Base-by-base conservation (phyloP, 2,888 invertebrate genomes). In the Iselma pallidipennis region DNA sequence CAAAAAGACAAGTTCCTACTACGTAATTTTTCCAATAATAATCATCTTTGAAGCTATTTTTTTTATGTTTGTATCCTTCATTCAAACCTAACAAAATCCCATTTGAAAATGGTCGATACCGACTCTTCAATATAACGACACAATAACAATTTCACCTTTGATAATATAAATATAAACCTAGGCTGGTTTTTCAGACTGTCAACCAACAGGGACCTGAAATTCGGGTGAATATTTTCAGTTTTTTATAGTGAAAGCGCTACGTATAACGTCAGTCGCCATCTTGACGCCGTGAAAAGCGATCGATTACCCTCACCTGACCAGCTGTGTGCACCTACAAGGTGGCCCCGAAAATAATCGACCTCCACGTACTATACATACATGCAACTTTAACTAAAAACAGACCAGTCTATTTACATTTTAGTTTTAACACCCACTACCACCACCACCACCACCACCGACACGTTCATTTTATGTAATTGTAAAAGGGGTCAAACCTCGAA, bases 211-310 rank as follows among this genome's bases (percentile, higher is more conserved):
- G n/a, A n/a, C n/a, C n/a, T n/a, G n/a, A n/a, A n/a, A n/a, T 29
- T 21, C 4, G 19, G 3, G 2, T 12, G 10, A 10, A 12, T 45
- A 45, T 23, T 42, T 45, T 45, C n/a, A 45, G n/a, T n/a, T n/a
- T n/a, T n/a, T n/a, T n/a, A n/a, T n/a, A n/a, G n/a, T n/a, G n/a
- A n/a, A n/a, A n/a, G 21, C 23, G 5, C 12, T 21, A 45, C 45
- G 19, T n/a, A 45, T 23, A 45, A 51, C 50, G 21, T 37, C 55
- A 63, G 63, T 63, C 72, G 73, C 71, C 72, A 71, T 72, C 68
- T 70, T 70, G 72, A 70, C 72, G 72, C 72, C 70, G 69, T 67
- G 59, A 61, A 58, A 53, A 56, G 55, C 68, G 68, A 70, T 70
- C 71, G 66, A 66, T 70, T 55, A 56, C 62, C 62, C 61, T 62